Base-by-base conservation (phyloP, 2,888 invertebrate genomes). In the Halictus ligatus region DNA sequence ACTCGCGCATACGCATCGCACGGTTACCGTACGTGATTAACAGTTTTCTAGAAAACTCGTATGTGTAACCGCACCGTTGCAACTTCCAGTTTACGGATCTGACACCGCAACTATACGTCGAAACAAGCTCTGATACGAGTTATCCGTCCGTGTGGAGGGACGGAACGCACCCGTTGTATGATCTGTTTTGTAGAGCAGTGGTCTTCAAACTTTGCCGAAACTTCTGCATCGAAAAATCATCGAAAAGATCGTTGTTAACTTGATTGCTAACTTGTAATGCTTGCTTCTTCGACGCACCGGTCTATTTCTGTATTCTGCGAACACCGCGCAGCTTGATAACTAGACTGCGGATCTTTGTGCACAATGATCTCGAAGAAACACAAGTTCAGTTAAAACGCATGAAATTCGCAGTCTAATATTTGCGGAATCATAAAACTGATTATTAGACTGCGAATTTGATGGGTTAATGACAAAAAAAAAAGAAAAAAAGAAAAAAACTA, bases 61-160 rank as follows among this genome's bases (percentile, higher is more conserved):
- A 75, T 50, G 72, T 48, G 29, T 60, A 13, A 64, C 60, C 60
- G 60, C 25, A 25, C 25, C 25, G 75, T 69, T 58, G 50, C 78
- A 88, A 88, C 88, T 60, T 88, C 88, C 88, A 83, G 88, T 88
- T 88, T 83, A 81, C 88, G 85, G 88, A 88, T 77, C 74, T 58
- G 29, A 64, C 64, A 75, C 81, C 81, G 77, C 35, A 67, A 18
- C 29, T 35, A 18, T 35, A 35, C 67, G 60, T 29, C 60, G 60
- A 64, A 29, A 29, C 60, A 64, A 64, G 60, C 60, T 64, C 60
- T 29, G 60, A 29, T 64, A 64, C 60, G 60, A 82, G 82, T 74
- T 29, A 86, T 58, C 79, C 86, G 86, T 75, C 86, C 25, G 72
- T 58, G 75, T 60, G 29, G 48, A 71, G 78, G 69, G 74, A 46